Evolutionary conservation across 2,797 vertebrate genomes (phyloP).

Genomic region (Novumbra hubbsi): DNA sequence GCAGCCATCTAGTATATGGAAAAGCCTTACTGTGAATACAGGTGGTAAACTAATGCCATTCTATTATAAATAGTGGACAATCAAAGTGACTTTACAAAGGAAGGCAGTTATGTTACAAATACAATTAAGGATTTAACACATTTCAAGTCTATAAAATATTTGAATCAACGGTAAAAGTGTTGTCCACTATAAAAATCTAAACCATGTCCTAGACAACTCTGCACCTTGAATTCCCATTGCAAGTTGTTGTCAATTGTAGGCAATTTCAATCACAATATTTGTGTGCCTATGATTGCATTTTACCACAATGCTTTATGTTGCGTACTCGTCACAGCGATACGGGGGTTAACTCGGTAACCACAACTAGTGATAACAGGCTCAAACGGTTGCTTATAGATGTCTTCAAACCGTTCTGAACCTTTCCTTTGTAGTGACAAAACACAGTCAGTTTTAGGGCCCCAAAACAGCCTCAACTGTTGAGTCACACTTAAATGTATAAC

Average conservation of each 20-base stretch:
- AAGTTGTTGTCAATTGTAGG: neutral
- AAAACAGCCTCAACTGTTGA: neutral
- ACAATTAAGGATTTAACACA: slow-evolving; percentile 11
- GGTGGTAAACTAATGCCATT: slow-evolving; percentile 16
- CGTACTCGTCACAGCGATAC: neutral
- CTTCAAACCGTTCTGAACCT: neutral
- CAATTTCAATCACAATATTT: slow-evolving; percentile 4
- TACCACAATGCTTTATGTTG: neutral
- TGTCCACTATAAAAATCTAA: slow-evolving; percentile 8
- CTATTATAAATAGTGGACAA: slow-evolving; percentile 19
- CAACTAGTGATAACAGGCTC: neutral
- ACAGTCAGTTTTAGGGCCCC: slow-evolving; percentile 1
- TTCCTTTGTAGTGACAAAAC: neutral
- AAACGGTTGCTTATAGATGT: neutral
- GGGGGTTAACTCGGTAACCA: neutral
- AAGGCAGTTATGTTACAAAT: slow-evolving; percentile 28
- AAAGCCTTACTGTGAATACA: neutral
- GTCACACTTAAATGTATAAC: neutral
- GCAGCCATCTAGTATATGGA: neutral
- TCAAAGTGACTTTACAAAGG: slow-evolving; percentile 16
- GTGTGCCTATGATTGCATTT: neutral
- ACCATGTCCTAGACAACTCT: neutral
- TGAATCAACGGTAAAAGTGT: slow-evolving; percentile 26
- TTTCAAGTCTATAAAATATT: slow-evolving; percentile 15
- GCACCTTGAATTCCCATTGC: slow-evolving; percentile 2